These are phyloP conservation scores for Erythrocercus mccallii DNA, from an alignment of 2,113 vertebrate genomes.

Conservation along the genomic window DNA sequence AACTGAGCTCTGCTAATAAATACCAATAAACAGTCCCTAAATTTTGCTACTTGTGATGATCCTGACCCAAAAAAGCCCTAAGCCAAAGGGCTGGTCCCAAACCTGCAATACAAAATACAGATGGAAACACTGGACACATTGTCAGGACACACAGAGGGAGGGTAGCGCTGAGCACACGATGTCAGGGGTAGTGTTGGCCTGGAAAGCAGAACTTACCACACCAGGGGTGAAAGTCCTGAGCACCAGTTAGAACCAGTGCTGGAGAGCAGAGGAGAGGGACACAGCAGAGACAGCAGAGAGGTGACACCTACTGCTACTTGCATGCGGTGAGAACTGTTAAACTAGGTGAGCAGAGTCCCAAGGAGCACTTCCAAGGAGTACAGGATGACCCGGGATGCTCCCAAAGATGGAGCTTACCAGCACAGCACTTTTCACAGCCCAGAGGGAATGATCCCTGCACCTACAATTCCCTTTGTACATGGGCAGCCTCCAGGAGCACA, in stretches of 20 bases:
- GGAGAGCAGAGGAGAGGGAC: slow-evolving; percentile 8
- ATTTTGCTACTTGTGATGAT: neutral
- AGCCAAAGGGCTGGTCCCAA: neutral
- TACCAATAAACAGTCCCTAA: neutral
- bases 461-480: neutral
- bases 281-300: slow-evolving; percentile 21
- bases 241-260: neutral
- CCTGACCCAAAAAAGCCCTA: neutral
- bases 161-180: neutral
- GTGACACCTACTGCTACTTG: slow-evolving; percentile 54
- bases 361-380: neutral
- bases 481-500: slow-evolving; percentile 60
- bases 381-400: neutral
- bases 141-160: slow-evolving; percentile 1
- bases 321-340: slow-evolving; percentile 76
- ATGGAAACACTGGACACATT: slow-evolving; percentile 32
- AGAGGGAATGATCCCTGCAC: neutral
- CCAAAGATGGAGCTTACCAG: neutral
- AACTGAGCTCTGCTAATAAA: neutral
- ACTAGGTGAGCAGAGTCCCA: slow-evolving; percentile 44
- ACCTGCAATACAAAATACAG: slow-evolving; percentile 36
- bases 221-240: neutral
- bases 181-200: neutral
- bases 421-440: neutral
- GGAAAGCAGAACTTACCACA: slow-evolving; percentile 60